phyloP scores from a whole-genome alignment of 1,140 invertebrate species.

The Drosophila persimilis region DNA sequence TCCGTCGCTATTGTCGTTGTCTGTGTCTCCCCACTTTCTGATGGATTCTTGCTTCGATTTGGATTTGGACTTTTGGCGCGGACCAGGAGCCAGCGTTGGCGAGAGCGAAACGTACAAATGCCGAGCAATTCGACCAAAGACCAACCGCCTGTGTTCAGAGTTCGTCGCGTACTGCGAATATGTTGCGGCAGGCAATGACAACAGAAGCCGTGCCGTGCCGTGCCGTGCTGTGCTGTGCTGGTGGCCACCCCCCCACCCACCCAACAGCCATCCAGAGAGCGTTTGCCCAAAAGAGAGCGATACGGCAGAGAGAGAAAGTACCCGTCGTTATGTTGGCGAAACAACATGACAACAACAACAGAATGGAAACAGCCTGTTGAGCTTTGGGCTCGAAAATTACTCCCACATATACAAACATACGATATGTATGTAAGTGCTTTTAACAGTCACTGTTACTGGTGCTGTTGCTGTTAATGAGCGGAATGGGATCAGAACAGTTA shows the following conservation, averaged over 20 bases:
- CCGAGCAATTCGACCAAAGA: not conserved
- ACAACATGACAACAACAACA: too few species aligned
- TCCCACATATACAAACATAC: too few species aligned
- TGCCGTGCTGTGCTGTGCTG: too few species aligned
- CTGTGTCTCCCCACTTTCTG: conserved; percentile 3
- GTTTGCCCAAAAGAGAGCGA: conserved; percentile 8
- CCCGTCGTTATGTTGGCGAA: conserved; percentile 38
- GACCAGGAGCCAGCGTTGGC: conserved; percentile 19
- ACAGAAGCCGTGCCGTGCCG: conserved; percentile 15
- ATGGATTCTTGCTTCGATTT: conserved; percentile 41
- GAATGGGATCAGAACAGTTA: too few species aligned
- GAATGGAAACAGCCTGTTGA: conserved; percentile 62
- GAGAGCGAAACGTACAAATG: conserved; percentile 20
- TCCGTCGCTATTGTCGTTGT: not conserved
- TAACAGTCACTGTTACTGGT: too few species aligned
- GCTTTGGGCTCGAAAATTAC: conserved; percentile 13
- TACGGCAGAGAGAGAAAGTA: not conserved
- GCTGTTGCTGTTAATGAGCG: too few species aligned
- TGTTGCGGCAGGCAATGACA: conserved; percentile 64
- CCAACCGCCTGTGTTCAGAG: conserved; percentile 63
- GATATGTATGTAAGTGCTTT: too few species aligned
- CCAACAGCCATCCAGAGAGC: not conserved
- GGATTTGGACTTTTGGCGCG: conserved; percentile 56
- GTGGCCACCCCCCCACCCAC: conserved; percentile 5
- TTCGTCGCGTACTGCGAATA: conserved; percentile 73